Conservation (phyloP, 2,888 invertebrate genomes). For the Cataglyphis altisquamis region DNA sequence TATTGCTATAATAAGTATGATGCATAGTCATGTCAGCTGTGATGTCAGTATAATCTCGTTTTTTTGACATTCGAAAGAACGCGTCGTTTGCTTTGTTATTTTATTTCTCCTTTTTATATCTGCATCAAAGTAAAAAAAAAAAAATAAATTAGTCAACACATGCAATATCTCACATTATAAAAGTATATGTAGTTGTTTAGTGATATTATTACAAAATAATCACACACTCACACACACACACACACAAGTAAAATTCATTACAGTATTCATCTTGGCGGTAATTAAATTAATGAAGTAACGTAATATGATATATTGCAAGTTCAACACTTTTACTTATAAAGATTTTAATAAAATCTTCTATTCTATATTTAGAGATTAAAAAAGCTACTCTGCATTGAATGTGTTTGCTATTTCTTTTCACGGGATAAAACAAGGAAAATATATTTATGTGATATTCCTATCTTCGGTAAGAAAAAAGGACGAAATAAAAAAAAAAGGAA, state of each 20-base stretch:
- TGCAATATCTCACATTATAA: not conserved
- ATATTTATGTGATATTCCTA: not conserved
- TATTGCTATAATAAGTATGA: not conserved
- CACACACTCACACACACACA: no score
- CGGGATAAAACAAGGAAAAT: not conserved
- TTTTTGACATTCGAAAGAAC: not conserved
- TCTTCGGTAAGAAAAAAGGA: not conserved
- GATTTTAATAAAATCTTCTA: not conserved
- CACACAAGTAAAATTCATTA: slow-evolving; percentile 2
- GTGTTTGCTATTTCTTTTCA: slow-evolving; percentile 4
- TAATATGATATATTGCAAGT: not conserved
- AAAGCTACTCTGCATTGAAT: not conserved
- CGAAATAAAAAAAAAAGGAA: not conserved
- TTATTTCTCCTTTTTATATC: not conserved
- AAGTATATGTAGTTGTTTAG: not conserved
- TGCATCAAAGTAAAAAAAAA: not conserved
- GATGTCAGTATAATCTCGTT: not conserved
- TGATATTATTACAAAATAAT: not conserved
- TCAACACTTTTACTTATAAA: not conserved
- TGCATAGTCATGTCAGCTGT: not conserved
- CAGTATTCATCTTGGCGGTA: not conserved
- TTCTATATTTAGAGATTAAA: not conserved
- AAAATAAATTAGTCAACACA: not conserved
- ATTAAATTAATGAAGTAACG: not conserved
- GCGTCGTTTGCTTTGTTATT: not conserved